Evolutionary conservation across 1,140 invertebrate genomes (phyloP).

Genomic region (Zaprionus africanus): DNA sequence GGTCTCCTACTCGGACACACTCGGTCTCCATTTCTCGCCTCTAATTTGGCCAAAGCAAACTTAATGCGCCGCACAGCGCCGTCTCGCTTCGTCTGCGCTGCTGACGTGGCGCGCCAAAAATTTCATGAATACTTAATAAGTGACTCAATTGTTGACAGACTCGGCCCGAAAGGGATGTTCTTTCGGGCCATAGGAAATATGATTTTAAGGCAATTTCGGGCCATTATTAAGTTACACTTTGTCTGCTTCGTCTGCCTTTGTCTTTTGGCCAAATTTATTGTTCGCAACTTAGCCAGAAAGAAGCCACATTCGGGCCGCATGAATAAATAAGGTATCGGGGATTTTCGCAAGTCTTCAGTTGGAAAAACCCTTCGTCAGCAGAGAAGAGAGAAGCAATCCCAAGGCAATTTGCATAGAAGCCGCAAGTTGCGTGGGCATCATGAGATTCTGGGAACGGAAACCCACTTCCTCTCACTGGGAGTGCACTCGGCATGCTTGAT

Average conservation of each 20-base stretch:
- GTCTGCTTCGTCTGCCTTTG: conserved; percentile 1
- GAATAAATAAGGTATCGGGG: conserved; percentile 13
- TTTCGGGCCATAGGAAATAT: conserved; percentile 18
- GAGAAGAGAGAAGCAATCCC: background rate
- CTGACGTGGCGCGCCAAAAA: conserved; percentile 52
- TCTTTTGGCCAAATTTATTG: background rate
- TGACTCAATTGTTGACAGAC: conserved; percentile 30
- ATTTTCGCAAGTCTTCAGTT: background rate
- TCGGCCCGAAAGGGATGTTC: too few species aligned
- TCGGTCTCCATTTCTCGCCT: conserved; percentile 15
- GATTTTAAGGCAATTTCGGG: conserved; percentile 8
- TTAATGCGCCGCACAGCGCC: conserved; percentile 19
- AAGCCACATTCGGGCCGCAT: conserved; percentile 3
- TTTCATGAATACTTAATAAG: conserved; percentile 53
- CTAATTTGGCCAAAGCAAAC: conserved; percentile 69
- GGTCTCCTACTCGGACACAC: background rate
- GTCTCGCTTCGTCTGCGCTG: conserved; percentile 8
- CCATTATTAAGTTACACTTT: conserved; percentile 18
- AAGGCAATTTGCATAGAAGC: conserved; percentile 5
- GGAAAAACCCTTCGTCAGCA: conserved; percentile 22
- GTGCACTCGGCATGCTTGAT: conserved; percentile 2
- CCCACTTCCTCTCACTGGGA: background rate
- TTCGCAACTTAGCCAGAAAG: background rate
- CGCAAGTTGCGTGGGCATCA: background rate
- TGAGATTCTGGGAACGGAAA: background rate